phyloP scores from a whole-genome alignment of 2,113 vertebrate species.

The Orycteropus afer region DNA sequence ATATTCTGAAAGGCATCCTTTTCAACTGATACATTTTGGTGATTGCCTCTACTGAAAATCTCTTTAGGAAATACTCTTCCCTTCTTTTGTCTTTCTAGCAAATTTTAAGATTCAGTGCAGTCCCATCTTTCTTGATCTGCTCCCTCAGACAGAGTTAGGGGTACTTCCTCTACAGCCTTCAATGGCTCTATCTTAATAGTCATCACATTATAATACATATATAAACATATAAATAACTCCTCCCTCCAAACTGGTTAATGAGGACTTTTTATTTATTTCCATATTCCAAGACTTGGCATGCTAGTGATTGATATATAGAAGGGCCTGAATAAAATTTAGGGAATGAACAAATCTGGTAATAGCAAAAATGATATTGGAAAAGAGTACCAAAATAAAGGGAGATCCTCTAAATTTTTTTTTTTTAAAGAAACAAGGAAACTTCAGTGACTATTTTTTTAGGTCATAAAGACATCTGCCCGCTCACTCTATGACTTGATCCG shows the following conservation, averaged over 20 bases:
- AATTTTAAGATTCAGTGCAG: neutral
- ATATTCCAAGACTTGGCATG: neutral
- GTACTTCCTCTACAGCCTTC: rapidly evolving
- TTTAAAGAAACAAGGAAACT: neutral
- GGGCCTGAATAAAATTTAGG: rapidly evolving
- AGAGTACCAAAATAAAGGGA: neutral
- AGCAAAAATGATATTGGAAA: neutral
- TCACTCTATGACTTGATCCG: neutral
- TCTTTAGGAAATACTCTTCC: neutral
- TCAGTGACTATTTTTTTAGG: neutral
- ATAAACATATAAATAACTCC: neutral
- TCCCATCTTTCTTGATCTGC: neutral
- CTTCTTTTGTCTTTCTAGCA: neutral
- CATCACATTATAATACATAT: neutral
- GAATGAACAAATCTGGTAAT: neutral
- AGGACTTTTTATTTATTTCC: neutral
- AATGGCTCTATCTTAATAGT: rapidly evolving
- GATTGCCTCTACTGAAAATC: neutral
- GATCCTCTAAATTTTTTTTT: neutral
- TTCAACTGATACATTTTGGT: neutral
- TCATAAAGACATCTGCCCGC: neutral
- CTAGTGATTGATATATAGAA: neutral
- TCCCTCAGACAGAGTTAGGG: rapidly evolving
- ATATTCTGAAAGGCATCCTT: neutral
- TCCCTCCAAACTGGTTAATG: neutral